A percentile compares a stretch with the other conserved stretches of the same genome.
Conservation (phyloP, 2,113 vertebrate genomes). For the Tragelaphus imberbis region DNA sequence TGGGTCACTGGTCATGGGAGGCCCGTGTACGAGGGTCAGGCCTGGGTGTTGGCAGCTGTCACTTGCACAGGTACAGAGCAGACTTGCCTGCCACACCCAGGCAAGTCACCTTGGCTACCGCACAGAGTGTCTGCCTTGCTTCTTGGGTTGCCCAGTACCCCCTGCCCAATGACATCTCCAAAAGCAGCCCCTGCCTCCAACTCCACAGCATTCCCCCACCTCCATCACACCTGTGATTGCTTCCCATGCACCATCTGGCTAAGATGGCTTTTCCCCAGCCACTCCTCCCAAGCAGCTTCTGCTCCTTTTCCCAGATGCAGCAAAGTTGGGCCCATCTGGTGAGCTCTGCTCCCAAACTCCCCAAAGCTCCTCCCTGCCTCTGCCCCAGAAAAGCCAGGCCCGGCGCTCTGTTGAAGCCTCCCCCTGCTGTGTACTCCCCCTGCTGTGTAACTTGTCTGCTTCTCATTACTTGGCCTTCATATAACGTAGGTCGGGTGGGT, state of each 20-base stretch:
- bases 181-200: background rate
- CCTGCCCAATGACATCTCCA: background rate
- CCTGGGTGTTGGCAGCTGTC: constrained; percentile 81
- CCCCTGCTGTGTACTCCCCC: background rate
- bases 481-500: background rate
- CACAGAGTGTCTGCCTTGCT: background rate
- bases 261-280: background rate
- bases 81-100: background rate
- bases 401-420: background rate
- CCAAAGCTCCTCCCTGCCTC: background rate
- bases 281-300: background rate
- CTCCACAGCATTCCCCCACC: background rate
- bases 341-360: background rate
- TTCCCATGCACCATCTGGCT: background rate
- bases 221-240: background rate
- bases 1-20: constrained; percentile 66
- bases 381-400: background rate
- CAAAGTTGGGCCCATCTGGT: background rate
- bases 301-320: background rate
- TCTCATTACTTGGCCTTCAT: background rate
- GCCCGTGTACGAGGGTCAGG: constrained; percentile 62
- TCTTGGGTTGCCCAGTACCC: background rate
- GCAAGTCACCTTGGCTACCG: background rate
- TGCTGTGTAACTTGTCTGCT: background rate
- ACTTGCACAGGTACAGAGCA: constrained; percentile 79